Conservation (phyloP, 2,888 invertebrate species). For the Hemaris fuciformis region DNA sequence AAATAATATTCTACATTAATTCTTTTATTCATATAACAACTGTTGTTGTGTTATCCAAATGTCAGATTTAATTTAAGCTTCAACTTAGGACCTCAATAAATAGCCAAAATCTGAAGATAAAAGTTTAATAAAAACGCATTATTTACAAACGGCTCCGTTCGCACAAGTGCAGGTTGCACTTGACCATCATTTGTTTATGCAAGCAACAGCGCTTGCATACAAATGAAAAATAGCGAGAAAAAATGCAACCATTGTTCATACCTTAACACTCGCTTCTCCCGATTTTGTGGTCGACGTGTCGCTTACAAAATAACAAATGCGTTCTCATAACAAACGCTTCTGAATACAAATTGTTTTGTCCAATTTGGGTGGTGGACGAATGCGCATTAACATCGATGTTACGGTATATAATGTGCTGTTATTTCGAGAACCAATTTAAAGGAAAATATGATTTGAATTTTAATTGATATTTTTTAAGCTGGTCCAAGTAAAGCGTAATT, state of each 20-base stretch:
- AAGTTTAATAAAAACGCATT: neutral
- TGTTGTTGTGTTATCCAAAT: too few relatives aligned
- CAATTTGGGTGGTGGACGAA: slow-evolving; percentile 16
- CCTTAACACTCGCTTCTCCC: slow-evolving; percentile 17
- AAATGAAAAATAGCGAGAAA: slow-evolving; percentile 44
- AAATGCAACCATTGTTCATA: slow-evolving; percentile 45
- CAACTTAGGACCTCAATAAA: neutral
- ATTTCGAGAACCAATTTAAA: too few relatives aligned
- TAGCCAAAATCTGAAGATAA: neutral
- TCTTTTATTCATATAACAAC: too few relatives aligned
- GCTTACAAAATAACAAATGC: slow-evolving; percentile 18
- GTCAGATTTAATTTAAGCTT: too few relatives aligned
- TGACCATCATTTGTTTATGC: slow-evolving; percentile 18
- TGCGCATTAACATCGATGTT: too few relatives aligned
- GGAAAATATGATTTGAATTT: too few relatives aligned
- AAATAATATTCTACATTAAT: too few relatives aligned
- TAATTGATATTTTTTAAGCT: too few relatives aligned
- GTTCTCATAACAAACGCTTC: slow-evolving; percentile 30
- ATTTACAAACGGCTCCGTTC: neutral
- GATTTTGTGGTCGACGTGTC: neutral
- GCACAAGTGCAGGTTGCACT: neutral
- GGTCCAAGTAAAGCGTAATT: too few relatives aligned
- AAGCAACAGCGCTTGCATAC: slow-evolving; percentile 43
- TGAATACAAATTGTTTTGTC: slow-evolving; percentile 41
- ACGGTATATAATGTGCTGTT: too few relatives aligned